phyloP scores from a whole-genome alignment of 2,797 vertebrate genomes.

The Falco berigora region DNA sequence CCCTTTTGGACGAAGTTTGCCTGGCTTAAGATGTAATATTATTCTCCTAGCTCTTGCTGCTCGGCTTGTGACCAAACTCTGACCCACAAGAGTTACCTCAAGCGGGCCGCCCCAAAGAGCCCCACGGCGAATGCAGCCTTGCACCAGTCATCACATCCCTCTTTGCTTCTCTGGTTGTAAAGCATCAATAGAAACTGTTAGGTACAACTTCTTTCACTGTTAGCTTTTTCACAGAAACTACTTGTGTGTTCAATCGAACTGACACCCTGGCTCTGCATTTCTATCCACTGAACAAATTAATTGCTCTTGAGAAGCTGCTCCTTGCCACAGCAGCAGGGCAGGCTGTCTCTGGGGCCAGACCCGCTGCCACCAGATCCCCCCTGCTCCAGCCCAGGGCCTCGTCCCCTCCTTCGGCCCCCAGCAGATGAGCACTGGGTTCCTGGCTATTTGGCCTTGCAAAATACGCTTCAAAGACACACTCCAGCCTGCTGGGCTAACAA shows the following conservation, averaged over 20 bases:
- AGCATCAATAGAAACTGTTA: background rate
- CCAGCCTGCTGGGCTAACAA: accelerated
- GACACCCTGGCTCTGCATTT: background rate
- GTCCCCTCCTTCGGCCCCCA: background rate
- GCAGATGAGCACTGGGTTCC: background rate
- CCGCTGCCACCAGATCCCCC: background rate
- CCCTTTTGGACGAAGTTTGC: background rate
- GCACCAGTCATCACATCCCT: accelerated
- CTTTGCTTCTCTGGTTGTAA: background rate
- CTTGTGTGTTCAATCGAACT: background rate
- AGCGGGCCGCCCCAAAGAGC: background rate
- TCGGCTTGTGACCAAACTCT: background rate
- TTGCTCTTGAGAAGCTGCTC: background rate
- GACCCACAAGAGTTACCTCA: too few species aligned
- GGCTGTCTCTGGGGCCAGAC: too few species aligned
- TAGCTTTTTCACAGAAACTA: background rate
- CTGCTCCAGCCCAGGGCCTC: background rate
- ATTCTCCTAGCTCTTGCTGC: background rate
- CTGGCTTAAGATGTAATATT: background rate
- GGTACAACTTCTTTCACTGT: background rate
- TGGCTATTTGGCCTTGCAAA: background rate
- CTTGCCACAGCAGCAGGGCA: accelerated
- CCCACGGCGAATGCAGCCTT: background rate
- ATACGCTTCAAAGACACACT: background rate
- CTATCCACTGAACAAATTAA: background rate